Evolutionary conservation across 2,888 invertebrate genomes (phyloP), one percentile per base, ranked within the genome.

Genomic region (Zelleria hepariella): DNA sequence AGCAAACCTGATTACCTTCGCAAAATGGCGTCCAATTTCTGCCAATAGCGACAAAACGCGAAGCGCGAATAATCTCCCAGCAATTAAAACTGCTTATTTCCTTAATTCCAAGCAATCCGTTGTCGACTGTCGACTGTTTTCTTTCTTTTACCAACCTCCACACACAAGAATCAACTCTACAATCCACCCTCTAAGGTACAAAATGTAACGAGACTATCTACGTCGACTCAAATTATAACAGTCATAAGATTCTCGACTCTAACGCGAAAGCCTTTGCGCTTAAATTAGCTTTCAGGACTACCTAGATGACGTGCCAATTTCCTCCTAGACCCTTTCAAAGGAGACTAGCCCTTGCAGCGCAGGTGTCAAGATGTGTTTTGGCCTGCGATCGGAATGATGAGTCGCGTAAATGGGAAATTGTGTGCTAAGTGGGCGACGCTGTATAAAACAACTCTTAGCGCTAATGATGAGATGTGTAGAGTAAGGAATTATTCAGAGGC

Each of bases 401-500:
- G 78, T 69, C 69, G 74, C 73, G 74, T 83, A 81, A 82, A 81
- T 85, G 82, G 86, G 86, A 86, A 87, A 86, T 87, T 82, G 86
- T 82, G 73, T 71, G 77, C 82, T 82, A 85, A 86, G 83, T 83
- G 80, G 74, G 70, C 79, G 75, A 52, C 80, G 78, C 66, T 72
- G 78, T 79, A 84, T 86, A 86, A 86, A 87, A 87, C 87, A 87
- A 87, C 86, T 83, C 86, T 83, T 84, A 78, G 82, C 82, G 78
- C 78, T 85, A 79, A 85, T 87, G 86, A 87, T 87, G 86, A 87
- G 85, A 42, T 15, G 15, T 42, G 10, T 42, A 42, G 32, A 2
- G 15, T 4, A 42, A 10, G 20, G 42, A 48, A 47, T 24, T 10
- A n/a, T 24, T 18, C 18, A 32, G 20, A 27, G 21, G 5, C 25